Percentiles rank a stretch among this genome's conserved stretches.
Evolutionary conservation across 2,113 vertebrate genomes (phyloP).

Genomic region (Ellobius talpinus): DNA sequence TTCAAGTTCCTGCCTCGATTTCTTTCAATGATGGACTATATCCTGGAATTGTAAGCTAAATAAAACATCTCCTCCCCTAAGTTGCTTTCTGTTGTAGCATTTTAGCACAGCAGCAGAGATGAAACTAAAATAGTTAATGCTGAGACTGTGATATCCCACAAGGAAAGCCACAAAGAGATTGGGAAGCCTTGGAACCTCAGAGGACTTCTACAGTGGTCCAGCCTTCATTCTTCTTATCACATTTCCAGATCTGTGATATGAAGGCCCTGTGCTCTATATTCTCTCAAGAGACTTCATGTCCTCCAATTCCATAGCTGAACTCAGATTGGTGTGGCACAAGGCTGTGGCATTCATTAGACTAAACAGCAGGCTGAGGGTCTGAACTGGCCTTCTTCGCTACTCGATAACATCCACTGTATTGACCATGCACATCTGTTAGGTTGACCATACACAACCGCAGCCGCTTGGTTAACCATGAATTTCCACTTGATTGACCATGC

Average conservation of each 20-base stretch:
- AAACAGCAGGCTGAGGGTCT: too few species aligned
- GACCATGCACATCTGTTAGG: too few species aligned
- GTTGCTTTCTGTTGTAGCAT: not conserved
- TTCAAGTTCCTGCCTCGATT: not conserved
- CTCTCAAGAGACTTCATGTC: not conserved
- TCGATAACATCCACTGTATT: not conserved
- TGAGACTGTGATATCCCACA: not conserved
- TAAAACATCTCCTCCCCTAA: not conserved
- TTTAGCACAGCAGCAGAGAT: not conserved
- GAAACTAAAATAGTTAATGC: not conserved
- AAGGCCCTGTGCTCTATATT: not conserved
- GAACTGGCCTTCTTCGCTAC: not conserved
- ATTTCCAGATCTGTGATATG: not conserved
- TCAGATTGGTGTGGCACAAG: not conserved
- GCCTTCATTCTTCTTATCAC: not conserved
- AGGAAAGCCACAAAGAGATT: not conserved
- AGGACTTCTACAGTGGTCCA: accelerated
- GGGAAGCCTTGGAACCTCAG: accelerated
- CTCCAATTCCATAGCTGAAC: not conserved
- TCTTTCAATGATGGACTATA: not conserved
- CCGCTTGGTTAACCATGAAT: not conserved
- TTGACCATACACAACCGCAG: not conserved
- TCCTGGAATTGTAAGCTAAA: not conserved
- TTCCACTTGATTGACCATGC: not conserved
- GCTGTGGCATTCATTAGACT: not conserved